phyloP scores from a whole-genome alignment of 2,888 invertebrate genomes.

The Girardia tigrina region DNA sequence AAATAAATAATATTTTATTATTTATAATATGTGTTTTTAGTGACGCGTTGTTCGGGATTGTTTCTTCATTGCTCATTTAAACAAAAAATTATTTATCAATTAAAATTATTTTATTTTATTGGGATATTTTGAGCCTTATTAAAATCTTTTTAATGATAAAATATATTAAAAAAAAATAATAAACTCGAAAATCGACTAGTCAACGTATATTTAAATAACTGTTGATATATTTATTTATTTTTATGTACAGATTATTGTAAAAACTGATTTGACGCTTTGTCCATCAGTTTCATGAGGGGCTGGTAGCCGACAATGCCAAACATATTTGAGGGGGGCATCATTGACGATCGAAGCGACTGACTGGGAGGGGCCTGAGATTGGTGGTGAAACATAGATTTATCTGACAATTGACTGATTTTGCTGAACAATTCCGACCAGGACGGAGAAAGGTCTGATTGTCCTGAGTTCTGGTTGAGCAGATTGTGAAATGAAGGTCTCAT shows the following conservation, averaged over 20 bases:
- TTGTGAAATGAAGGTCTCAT: background rate
- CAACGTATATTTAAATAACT: background rate
- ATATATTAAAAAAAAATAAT: background rate
- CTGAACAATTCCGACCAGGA: background rate
- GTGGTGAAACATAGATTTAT: background rate
- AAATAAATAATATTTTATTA: too few relatives aligned
- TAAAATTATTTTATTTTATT: too few relatives aligned
- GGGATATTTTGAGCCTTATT: too few relatives aligned
- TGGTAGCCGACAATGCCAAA: background rate
- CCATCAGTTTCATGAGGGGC: background rate
- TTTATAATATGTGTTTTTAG: too few relatives aligned
- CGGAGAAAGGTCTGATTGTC: background rate
- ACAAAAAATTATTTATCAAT: too few relatives aligned
- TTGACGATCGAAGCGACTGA: background rate
- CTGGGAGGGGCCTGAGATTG: background rate
- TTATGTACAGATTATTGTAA: slow-evolving; percentile 3
- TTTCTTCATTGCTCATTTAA: too few relatives aligned
- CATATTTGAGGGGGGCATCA: background rate
- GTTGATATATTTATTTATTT: background rate
- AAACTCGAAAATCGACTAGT: background rate
- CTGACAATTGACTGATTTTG: background rate
- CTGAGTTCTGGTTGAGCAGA: background rate
- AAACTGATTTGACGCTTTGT: background rate
- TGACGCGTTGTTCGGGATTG: too few relatives aligned
- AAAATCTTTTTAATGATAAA: too few relatives aligned